Evolutionary conservation across 2,797 vertebrate genomes (phyloP).

Genomic region (Coccyzus lansbergi): DNA sequence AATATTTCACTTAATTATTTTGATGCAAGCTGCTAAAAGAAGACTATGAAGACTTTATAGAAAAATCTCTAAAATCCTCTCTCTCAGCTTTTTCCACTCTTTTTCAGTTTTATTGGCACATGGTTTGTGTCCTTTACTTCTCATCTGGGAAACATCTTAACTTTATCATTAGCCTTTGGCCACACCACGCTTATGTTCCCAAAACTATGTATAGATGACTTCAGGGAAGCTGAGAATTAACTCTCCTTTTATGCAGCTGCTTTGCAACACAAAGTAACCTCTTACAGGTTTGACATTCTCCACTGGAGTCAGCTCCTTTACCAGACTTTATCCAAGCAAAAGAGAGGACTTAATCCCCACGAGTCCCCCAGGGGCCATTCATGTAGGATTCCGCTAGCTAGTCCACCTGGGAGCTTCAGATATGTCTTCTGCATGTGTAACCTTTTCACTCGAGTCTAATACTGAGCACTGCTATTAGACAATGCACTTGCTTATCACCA

Average conservation of each 20-base stretch:
- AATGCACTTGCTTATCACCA: neutral
- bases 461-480: neutral
- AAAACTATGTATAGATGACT: neutral
- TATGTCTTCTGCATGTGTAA: neutral
- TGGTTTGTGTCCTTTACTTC: neutral
- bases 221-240: slow-evolving; percentile 24
- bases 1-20: neutral
- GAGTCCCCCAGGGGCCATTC: neutral
- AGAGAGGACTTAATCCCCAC: slow-evolving; percentile 2
- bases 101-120: neutral
- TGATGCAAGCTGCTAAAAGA: neutral
- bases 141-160: neutral
- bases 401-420: neutral
- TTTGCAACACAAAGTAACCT: slow-evolving; percentile 50
- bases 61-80: neutral
- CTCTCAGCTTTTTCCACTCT: neutral
- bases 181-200: neutral
- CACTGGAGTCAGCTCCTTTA: neutral
- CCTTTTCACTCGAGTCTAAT: neutral
- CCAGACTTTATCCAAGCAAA: neutral
- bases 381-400: neutral
- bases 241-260: neutral
- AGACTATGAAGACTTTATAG: neutral
- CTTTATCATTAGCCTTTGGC: neutral
- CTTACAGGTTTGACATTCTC: slow-evolving; percentile 31